Evolutionary conservation across 37 sponge, comb jelly and placozoan genomes (phyloP), one percentile per base, ranked within the genome.

Genomic region (Crambe crambe): DNA sequence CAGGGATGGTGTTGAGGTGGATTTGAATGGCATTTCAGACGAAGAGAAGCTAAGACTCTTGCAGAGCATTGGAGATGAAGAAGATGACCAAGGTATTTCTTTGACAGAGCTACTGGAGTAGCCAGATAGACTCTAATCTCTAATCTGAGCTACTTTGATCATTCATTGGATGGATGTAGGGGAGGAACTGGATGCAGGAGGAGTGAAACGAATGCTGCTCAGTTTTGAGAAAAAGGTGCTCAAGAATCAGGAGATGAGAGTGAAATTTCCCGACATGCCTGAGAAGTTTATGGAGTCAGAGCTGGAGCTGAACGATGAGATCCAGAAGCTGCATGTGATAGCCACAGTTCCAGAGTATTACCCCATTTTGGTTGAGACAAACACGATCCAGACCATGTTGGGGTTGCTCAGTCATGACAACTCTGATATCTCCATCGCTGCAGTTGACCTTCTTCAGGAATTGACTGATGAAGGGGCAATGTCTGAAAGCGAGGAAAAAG

Each of bases 281-380:
- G 88, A 91, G 43, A 88, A 89, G 88, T 98, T 98, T 66, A 93
- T 98, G 96, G 99, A 98, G 42, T 93, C 94, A 1, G 99, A 98
- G 60, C 35, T 98, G 47, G 96, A 98, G 58, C 72, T 98, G 74
- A 88, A 98, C 75, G 93, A 91, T 4, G 99, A 96, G 81, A 77
- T 98, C 22, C 91, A 96, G 77, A 89, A 89, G 74, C 85, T 97
- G 15, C 91, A 91, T 43, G 83, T 90, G 34, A 68, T 94, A 56
- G 93, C 97, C 35, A 96, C 99, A 0, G 90, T 81, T 22, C 99
- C 99, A 1, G 85, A 98, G 73, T 68, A 85, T 65, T 98, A 96
- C 65, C 86, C 89, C 15, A 69, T 85, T 1, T 59, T 98, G 31
- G 72, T 92, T 8, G 90, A 96, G 70, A 70, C 76, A 27, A 82